Percentiles rank a stretch among this genome's conserved stretches.
phyloP scores from a whole-genome alignment of 2,113 vertebrate genomes.

The Hiodon alosoides region DNA sequence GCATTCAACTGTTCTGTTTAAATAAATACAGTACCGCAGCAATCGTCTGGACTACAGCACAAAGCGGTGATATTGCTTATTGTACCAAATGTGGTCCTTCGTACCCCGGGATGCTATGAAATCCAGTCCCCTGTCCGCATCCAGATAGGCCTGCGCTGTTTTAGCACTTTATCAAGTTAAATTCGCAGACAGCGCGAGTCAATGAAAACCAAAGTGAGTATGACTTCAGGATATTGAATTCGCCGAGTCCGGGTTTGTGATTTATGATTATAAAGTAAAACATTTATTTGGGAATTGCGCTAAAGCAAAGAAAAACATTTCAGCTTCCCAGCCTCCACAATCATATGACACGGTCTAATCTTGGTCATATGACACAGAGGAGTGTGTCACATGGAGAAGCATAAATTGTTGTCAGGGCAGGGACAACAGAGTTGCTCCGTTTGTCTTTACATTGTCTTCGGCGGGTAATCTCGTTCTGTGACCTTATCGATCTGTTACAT shows the following conservation, averaged over 20 bases:
- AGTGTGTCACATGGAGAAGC: neutral
- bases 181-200: neutral
- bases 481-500: too few relatives aligned
- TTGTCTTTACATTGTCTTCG: neutral
- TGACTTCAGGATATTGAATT: neutral
- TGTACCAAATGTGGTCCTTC: neutral
- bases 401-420: neutral
- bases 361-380: slow-evolving; percentile 34
- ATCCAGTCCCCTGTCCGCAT: neutral
- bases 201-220: slow-evolving; percentile 3
- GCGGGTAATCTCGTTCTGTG: too few relatives aligned
- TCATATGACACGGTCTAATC: slow-evolving; percentile 32
- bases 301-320: slow-evolving; percentile 9
- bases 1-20: neutral
- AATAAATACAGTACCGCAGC: neutral
- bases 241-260: neutral
- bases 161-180: neutral
- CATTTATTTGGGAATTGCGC: neutral
- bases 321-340: slow-evolving; percentile 7
- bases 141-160: slow-evolving; percentile 23
- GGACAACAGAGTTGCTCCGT: neutral
- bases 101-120: slow-evolving; percentile 24
- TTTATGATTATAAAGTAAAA: neutral
- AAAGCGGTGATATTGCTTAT: neutral
- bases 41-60: neutral